Conservation (phyloP, 2,113 vertebrate genomes). For the Climacteris rufus region DNA sequence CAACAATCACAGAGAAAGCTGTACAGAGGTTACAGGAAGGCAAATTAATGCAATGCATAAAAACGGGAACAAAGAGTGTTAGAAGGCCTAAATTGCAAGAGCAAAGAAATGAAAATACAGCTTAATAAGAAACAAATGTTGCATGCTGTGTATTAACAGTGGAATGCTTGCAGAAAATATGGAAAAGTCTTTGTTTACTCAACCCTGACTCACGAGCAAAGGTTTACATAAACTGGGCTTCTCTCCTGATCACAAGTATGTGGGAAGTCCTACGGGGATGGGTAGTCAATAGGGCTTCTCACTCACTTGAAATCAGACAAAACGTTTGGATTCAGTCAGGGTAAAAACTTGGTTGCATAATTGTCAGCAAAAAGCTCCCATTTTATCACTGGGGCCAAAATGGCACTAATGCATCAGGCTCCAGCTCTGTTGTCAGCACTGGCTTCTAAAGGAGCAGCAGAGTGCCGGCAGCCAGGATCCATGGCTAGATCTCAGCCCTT, state of each 20-base stretch:
- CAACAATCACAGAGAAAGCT: constrained; percentile 43
- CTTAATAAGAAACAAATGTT: constrained; percentile 35
- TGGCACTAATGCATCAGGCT: not conserved
- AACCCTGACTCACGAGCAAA: not conserved
- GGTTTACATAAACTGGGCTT: constrained; percentile 20
- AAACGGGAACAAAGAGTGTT: not conserved
- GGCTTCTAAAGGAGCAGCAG: not conserved
- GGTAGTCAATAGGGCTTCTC: not conserved
- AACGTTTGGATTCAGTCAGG: not conserved
- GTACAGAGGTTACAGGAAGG: constrained; percentile 56
- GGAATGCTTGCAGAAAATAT: constrained; percentile 28
- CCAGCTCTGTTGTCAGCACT: not conserved
- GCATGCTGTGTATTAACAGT: not conserved
- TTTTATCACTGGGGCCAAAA: not conserved
- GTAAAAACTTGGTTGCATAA: not conserved
- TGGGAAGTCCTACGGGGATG: not conserved
- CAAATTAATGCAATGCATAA: constrained; percentile 15
- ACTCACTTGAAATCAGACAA: not conserved
- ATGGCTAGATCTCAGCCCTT: not conserved
- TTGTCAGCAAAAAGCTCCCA: not conserved
- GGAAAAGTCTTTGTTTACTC: constrained; percentile 15
- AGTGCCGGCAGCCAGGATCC: accelerated
- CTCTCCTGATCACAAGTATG: not conserved
- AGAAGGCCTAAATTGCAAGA: constrained; percentile 19
- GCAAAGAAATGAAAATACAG: constrained; percentile 27